Conservation (phyloP, 1,140 invertebrate genomes). For the Drosophila parabipectinata region DNA sequence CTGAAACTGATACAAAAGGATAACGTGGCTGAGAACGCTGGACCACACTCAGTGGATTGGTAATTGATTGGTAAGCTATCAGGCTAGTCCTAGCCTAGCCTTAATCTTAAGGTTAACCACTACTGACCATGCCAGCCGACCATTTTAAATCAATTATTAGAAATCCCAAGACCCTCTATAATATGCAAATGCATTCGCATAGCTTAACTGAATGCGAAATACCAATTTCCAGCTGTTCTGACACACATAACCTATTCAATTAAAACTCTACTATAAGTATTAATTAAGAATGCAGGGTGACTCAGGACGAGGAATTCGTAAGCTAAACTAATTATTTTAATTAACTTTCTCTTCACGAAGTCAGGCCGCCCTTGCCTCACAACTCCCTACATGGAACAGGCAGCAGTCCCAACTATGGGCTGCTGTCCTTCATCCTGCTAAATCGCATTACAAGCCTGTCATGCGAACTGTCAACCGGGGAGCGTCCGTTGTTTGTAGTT, state of each 20-base stretch:
- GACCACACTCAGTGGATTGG: constrained; percentile 38
- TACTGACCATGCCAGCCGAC: no score
- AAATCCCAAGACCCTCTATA: constrained; percentile 45
- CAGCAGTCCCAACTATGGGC: constrained; percentile 20
- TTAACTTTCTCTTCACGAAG: constrained; percentile 81
- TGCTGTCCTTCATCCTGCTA: constrained; percentile 82
- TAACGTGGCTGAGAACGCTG: constrained; percentile 20
- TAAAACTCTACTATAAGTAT: constrained; percentile 78
- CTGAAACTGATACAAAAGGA: constrained; percentile 57
- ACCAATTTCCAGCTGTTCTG: not conserved
- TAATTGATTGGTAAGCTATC: constrained; percentile 63
- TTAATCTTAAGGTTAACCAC: no score
- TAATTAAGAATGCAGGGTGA: constrained; percentile 61
- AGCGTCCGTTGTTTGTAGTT: constrained; percentile 83
- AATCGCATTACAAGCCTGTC: constrained; percentile 84
- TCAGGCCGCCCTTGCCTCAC: not conserved
- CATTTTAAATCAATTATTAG: no score
- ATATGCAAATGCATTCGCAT: constrained; percentile 61
- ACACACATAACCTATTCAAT: constrained; percentile 63
- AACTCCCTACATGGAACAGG: constrained; percentile 5
- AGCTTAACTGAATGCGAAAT: no score
- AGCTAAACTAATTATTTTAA: constrained; percentile 83
- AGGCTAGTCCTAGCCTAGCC: no score
- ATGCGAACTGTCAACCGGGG: constrained; percentile 84
- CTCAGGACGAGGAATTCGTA: constrained; percentile 61